These are phyloP conservation scores for Amiota communis DNA, from an alignment of 2,888 invertebrate genomes.

Conservation along the genomic window DNA sequence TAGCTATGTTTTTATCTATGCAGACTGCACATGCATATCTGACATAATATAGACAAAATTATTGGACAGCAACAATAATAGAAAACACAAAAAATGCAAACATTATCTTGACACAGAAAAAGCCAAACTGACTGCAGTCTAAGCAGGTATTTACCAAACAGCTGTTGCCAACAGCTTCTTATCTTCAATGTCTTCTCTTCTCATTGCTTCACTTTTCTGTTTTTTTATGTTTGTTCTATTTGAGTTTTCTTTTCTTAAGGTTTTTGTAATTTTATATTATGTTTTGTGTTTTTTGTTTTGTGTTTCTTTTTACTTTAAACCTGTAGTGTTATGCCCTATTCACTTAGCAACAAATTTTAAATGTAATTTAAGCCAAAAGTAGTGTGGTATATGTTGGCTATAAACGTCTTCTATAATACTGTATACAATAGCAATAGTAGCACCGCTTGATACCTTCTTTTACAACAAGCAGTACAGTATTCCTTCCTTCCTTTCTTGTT, in stretches of 20 bases:
- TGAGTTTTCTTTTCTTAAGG: no score
- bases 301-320: no score
- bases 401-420: neutral
- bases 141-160: neutral
- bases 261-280: no score
- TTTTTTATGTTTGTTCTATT: no score
- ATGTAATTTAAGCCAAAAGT: neutral
- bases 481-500: neutral
- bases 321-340: no score
- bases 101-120: neutral
- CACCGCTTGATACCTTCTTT: neutral
- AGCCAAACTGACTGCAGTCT: neutral
- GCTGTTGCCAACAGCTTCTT: neutral
- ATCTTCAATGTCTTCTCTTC: neutral
- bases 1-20: neutral
- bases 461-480: neutral
- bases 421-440: neutral
- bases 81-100: neutral
- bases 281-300: no score
- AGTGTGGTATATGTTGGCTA: neutral
- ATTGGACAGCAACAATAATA: slow-evolving; percentile 12
- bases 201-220: no score
- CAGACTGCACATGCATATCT: neutral
- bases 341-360: no score
- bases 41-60: slow-evolving; percentile 13